A percentile compares a stretch with the other conserved stretches of the same genome.
Conservation (phyloP, 2,113 vertebrate genomes). For the Irena cyanogastra region DNA sequence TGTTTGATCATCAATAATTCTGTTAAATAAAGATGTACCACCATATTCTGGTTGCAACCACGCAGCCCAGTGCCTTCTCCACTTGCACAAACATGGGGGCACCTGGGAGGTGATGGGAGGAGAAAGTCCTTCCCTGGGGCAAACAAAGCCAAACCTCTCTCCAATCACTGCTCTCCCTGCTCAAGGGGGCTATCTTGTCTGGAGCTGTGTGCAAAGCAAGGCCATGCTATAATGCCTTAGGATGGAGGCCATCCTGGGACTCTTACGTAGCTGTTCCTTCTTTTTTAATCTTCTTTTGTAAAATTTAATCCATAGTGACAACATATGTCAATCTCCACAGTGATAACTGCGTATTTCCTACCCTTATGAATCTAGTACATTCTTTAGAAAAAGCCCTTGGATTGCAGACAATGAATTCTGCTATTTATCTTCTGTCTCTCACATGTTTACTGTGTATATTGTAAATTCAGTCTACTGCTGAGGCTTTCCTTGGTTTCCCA, state of each 20-base stretch:
- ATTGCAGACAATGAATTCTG: neutral
- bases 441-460: neutral
- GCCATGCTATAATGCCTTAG: neutral
- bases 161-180: rapidly evolving
- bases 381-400: neutral
- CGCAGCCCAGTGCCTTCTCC: neutral
- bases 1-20: neutral
- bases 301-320: neutral
- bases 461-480: neutral
- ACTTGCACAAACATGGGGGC: neutral
- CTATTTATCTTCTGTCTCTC: neutral
- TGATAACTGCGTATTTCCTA: neutral
- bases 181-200: neutral
- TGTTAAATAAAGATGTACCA: neutral
- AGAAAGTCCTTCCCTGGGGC: neutral
- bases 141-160: neutral
- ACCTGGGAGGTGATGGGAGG: neutral
- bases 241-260: neutral
- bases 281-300: neutral
- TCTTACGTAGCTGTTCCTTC: neutral
- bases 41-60: neutral
- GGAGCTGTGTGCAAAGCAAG: neutral
- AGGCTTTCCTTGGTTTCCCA: neutral
- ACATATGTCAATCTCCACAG: neutral
- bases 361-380: neutral